phyloP scores from a whole-genome alignment of 2,888 invertebrate species.

The Lasioglossum villosulum region DNA sequence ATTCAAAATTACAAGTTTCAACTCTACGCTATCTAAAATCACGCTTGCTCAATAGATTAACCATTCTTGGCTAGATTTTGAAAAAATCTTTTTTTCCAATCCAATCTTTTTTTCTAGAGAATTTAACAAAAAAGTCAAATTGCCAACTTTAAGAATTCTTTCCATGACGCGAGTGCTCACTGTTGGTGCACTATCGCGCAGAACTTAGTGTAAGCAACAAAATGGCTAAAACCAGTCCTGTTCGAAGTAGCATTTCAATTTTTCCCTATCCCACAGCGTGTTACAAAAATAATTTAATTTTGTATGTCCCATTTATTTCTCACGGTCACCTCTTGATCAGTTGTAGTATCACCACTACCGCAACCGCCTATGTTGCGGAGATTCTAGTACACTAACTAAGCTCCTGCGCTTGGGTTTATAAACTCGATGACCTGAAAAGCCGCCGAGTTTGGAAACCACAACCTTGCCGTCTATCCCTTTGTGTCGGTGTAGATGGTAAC shows the following conservation, averaged over 20 bases:
- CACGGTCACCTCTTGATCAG: background rate
- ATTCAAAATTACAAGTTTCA: background rate
- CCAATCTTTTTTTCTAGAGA: background rate
- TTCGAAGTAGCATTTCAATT: background rate
- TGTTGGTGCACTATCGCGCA: background rate
- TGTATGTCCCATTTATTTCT: background rate
- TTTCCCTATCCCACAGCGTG: background rate
- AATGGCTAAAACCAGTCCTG: background rate
- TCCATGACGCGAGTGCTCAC: background rate
- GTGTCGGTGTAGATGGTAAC: background rate
- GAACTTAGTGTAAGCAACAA: background rate
- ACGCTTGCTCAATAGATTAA: background rate
- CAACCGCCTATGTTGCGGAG: conserved; percentile 1
- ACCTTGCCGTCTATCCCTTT: background rate
- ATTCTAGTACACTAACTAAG: conserved; percentile 12
- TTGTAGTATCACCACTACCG: background rate
- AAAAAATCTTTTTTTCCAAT: background rate
- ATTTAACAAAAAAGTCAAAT: background rate
- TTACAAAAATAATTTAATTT: conserved; percentile 1
- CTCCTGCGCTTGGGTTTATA: conserved; percentile 1
- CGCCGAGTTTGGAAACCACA: conserved; percentile 5
- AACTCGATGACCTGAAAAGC: conserved; percentile 13
- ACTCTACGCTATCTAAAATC: background rate
- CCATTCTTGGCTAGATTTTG: background rate
- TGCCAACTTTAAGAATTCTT: background rate